A percentile compares a stretch with the other conserved stretches of the same genome.
Evolutionary conservation across 2,797 vertebrate species (phyloP).

Genomic region (Scleropages formosus): DNA sequence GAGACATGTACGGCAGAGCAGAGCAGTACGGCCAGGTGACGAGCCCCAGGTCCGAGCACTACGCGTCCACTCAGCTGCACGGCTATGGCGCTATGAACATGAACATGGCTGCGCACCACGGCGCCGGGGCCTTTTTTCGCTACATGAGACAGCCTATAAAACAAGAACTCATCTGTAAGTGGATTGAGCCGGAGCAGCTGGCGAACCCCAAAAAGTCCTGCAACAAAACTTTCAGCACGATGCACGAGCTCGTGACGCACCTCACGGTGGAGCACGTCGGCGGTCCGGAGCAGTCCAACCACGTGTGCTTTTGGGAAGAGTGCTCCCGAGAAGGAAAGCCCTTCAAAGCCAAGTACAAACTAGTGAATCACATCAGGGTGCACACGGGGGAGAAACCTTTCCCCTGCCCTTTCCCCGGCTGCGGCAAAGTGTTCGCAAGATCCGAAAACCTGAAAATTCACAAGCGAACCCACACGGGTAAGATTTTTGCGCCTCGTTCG

Average conservation of each 20-base stretch:
- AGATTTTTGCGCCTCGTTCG: constrained; percentile 39
- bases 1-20: constrained; percentile 95
- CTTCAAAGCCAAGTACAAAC: constrained; percentile 96
- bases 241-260: constrained; percentile 92
- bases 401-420: constrained; percentile 88
- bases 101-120: constrained; percentile 98
- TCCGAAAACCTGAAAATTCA: constrained; percentile 93
- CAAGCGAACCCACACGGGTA: constrained; percentile 93
- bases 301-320: constrained; percentile 91
- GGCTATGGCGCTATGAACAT: constrained; percentile 98
- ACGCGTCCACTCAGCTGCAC: constrained; percentile 91
- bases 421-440: constrained; percentile 90
- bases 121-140: constrained; percentile 93
- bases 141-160: constrained; percentile 97
- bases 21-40: constrained; percentile 97
- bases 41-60: constrained; percentile 93
- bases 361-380: constrained; percentile 90
- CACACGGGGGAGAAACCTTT: constrained; percentile 93
- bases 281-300: constrained; percentile 87
- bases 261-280: constrained; percentile 91
- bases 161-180: constrained; percentile 97
- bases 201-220: constrained; percentile 95
- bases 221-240: constrained; percentile 99
- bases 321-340: constrained; percentile 87
- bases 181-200: constrained; percentile 96